A percentile compares a stretch with the other conserved stretches of the same genome.
Evolutionary conservation across 2,113 vertebrate genomes (phyloP).

Genomic region (Myotis davidii): DNA sequence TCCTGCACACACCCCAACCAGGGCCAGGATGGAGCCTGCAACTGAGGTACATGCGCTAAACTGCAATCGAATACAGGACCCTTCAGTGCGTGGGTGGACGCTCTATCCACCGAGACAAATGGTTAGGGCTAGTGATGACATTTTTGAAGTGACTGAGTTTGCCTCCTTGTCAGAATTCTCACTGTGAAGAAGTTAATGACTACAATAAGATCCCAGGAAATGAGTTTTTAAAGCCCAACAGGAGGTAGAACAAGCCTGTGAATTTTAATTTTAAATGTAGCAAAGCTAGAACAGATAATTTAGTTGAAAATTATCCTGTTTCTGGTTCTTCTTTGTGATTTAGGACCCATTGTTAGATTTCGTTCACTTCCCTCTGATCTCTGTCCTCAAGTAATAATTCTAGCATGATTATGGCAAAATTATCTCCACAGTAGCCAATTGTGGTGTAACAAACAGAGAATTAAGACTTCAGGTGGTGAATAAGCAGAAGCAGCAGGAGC

Average conservation of each 20-base stretch:
- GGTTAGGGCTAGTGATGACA: neutral
- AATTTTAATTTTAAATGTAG: conserved; percentile 54
- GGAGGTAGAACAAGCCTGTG: neutral
- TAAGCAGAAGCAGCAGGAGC: conserved; percentile 39
- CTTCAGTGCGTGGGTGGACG: too few species aligned
- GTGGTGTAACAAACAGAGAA: conserved; percentile 47
- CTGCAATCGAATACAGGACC: too few species aligned
- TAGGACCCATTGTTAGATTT: conserved; percentile 20
- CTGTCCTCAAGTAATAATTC: conserved; percentile 31
- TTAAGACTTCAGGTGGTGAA: conserved; percentile 48
- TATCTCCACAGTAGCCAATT: conserved; percentile 33
- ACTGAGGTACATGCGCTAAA: too few species aligned
- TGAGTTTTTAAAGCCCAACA: neutral
- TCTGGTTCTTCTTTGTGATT: neutral
- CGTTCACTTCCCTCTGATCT: neutral
- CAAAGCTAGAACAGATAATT: conserved; percentile 24
- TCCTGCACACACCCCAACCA: too few species aligned
- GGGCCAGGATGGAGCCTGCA: too few species aligned
- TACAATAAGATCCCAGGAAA: neutral
- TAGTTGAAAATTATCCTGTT: conserved; percentile 13
- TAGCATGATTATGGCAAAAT: conserved; percentile 42
- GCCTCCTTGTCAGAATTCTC: conserved; percentile 16
- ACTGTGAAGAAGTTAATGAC: conserved; percentile 48
- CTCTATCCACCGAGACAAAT: too few species aligned
- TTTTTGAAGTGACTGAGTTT: conserved; percentile 44